These are phyloP conservation scores for Podargus strigoides DNA, from an alignment of 2,797 vertebrate genomes.

Conservation along the genomic window DNA sequence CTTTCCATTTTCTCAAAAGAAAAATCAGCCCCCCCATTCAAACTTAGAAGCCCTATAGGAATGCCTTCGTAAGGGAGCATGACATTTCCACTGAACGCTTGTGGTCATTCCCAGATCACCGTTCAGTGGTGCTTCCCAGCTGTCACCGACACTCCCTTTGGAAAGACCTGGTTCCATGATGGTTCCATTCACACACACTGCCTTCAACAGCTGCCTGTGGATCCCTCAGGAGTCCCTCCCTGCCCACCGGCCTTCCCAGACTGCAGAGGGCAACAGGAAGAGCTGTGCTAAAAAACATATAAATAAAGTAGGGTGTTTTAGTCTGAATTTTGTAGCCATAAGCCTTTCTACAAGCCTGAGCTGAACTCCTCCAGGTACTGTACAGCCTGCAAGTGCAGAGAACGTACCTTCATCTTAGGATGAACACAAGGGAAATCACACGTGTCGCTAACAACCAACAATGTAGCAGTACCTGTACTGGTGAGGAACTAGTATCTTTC, in stretches of 20 bases:
- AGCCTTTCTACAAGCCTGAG: background rate
- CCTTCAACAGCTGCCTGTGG: background rate
- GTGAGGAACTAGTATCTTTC: background rate
- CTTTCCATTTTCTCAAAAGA: background rate
- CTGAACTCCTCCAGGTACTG: background rate
- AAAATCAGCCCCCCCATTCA: fast-evolving
- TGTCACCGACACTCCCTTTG: fast-evolving
- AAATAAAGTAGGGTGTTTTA: background rate
- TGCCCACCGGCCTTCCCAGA: background rate
- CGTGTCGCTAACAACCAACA: background rate
- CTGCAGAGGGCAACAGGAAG: background rate
- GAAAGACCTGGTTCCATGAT: background rate
- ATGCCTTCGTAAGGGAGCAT: background rate
- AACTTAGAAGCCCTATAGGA: fast-evolving
- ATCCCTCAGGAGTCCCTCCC: background rate
- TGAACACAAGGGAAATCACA: fast-evolving
- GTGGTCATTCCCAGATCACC: background rate
- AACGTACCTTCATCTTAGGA: background rate
- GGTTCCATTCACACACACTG: too few species aligned
- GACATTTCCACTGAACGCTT: fast-evolving
- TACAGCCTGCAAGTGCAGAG: background rate
- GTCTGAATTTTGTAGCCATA: background rate
- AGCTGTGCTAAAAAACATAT: background rate
- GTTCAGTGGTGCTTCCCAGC: background rate
- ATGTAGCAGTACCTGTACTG: background rate